Conservation (phyloP, 2,113 vertebrate species). For the Dascyllus trimaculatus region DNA sequence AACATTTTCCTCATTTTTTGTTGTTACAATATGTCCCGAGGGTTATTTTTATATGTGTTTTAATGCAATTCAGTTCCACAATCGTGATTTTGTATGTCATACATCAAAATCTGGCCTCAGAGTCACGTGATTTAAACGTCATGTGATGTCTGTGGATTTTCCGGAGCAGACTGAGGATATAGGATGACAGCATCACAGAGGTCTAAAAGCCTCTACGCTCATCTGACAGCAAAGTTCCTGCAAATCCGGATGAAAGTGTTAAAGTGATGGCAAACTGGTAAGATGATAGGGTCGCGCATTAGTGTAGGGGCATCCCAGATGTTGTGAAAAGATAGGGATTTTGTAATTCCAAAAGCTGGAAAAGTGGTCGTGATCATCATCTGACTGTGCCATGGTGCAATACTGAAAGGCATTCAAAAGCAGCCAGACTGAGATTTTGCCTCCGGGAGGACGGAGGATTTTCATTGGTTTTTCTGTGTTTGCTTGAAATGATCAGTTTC, state of each 20-base stretch:
- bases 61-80: neutral
- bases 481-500: slow-evolving; percentile 47
- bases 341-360: slow-evolving; percentile 44
- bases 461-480: slow-evolving; percentile 34
- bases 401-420: neutral
- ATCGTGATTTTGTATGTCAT: neutral
- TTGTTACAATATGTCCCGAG: no score
- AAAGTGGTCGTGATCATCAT: slow-evolving; percentile 29
- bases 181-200: slow-evolving; percentile 23
- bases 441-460: neutral
- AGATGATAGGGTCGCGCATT: slow-evolving; percentile 49
- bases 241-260: slow-evolving; percentile 67
- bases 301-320: slow-evolving; percentile 56
- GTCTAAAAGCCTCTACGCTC: slow-evolving; percentile 45
- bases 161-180: slow-evolving; percentile 17
- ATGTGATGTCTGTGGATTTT: slow-evolving; percentile 35
- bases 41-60: no score
- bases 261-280: slow-evolving; percentile 45
- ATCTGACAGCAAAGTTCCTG: slow-evolving; percentile 57
- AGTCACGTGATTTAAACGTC: neutral
- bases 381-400: neutral
- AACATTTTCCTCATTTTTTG: no score
- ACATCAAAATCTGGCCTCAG: neutral
- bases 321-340: slow-evolving; percentile 50
- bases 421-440: slow-evolving; percentile 14